A percentile compares a stretch with the other conserved stretches of the same genome.
Evolutionary conservation across 2,888 invertebrate species (phyloP).

Genomic region (Tethea ocularis): DNA sequence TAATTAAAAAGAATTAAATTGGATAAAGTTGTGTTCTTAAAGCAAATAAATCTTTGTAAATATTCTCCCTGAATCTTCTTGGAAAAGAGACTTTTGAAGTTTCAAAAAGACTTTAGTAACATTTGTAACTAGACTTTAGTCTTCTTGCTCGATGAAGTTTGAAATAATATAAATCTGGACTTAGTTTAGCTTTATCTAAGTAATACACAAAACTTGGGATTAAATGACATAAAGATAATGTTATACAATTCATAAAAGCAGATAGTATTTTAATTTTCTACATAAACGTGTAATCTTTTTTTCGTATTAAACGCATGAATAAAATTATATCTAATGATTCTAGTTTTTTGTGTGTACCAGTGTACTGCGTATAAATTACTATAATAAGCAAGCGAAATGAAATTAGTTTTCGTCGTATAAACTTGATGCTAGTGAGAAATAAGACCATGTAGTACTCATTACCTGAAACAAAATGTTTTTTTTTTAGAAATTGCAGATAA

Average conservation of each 20-base stretch:
- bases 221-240: neutral
- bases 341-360: too few species aligned
- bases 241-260: neutral
- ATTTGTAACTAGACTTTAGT: neutral
- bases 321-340: too few species aligned
- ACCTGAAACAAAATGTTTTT: slow-evolving; percentile 47
- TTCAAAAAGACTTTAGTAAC: neutral
- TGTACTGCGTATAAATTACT: too few species aligned
- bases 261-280: too few species aligned
- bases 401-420: slow-evolving; percentile 32
- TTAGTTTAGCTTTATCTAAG: neutral
- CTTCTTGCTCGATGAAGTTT: neutral
- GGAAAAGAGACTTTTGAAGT: neutral
- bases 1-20: neutral
- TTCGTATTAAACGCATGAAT: too few species aligned
- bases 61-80: neutral
- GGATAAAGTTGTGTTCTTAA: neutral
- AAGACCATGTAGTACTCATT: slow-evolving; percentile 60
- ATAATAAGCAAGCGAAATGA: too few species aligned
- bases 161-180: neutral
- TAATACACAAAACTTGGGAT: neutral
- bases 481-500: neutral
- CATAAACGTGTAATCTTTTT: too few species aligned
- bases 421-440: slow-evolving; percentile 49
- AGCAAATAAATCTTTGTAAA: neutral